Percentiles rank a stretch among this genome's conserved stretches.
These are phyloP conservation scores for Solea solea DNA, from an alignment of 2,113 vertebrate genomes.

Conservation along the genomic window DNA sequence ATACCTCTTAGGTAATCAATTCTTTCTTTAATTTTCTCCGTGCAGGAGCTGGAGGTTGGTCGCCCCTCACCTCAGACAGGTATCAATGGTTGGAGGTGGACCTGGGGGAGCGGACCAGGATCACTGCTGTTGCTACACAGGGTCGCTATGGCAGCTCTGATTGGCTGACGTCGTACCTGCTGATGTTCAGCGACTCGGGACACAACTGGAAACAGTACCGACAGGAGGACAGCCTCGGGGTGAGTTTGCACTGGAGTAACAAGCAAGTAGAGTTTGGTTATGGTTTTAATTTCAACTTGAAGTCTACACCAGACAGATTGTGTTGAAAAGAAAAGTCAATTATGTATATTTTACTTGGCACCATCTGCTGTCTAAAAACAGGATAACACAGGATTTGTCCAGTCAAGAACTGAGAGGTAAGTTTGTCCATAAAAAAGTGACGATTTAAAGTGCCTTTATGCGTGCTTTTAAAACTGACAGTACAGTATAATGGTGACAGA, in stretches of 20 bases:
- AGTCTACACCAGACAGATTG: too few species aligned
- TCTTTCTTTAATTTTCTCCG: not conserved
- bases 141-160: constrained; percentile 83
- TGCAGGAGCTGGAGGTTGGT: constrained; percentile 95
- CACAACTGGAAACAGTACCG: constrained; percentile 91
- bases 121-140: constrained; percentile 85
- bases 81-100: constrained; percentile 92
- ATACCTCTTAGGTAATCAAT: not conserved
- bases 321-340: not conserved
- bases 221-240: constrained; percentile 91
- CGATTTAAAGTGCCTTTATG: too few species aligned
- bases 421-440: too few species aligned
- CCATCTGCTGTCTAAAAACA: not conserved
- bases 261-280: not conserved
- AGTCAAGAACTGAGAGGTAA: not conserved
- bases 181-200: constrained; percentile 93
- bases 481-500: too few species aligned
- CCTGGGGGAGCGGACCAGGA: constrained; percentile 87
- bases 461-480: too few species aligned
- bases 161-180: constrained; percentile 89
- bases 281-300: too few species aligned
- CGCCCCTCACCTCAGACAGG: constrained; percentile 87
- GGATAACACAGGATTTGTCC: not conserved
- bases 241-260: constrained; percentile 66
- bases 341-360: not conserved